These are phyloP conservation scores for Pissodes strobi DNA, from an alignment of 1,140 invertebrate species.

Conservation along the genomic window DNA sequence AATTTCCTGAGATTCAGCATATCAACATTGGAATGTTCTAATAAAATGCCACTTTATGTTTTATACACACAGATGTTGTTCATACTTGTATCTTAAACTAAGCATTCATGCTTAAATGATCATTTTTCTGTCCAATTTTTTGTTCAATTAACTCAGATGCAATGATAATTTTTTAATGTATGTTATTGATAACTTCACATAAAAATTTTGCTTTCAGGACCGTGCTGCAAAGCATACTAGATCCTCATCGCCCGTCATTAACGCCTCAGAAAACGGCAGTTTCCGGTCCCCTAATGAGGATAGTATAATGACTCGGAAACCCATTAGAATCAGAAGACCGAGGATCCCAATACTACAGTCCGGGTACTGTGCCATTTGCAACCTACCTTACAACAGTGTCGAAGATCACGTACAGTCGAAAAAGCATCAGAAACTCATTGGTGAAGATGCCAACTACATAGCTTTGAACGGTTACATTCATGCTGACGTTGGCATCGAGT, in stretches of 20 bases:
- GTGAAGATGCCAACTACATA: slow-evolving; percentile 70
- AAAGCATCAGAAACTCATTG: slow-evolving; percentile 70
- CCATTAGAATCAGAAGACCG: slow-evolving; percentile 64
- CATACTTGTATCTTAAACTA: too few relatives aligned
- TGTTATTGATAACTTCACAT: not conserved
- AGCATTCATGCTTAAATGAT: too few relatives aligned
- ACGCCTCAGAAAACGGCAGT: not conserved
- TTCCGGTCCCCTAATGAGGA: slow-evolving; percentile 22
- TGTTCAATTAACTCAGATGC: too few relatives aligned
- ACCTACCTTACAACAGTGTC: slow-evolving; percentile 68
- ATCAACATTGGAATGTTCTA: too few relatives aligned
- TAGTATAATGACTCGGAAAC: slow-evolving; percentile 61
- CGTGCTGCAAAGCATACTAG: slow-evolving; percentile 4
- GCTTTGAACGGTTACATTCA: slow-evolving; percentile 57
- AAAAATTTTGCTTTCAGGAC: slow-evolving; percentile 28
- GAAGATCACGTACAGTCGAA: slow-evolving; percentile 71
- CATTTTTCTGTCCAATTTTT: too few relatives aligned
- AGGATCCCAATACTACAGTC: slow-evolving; percentile 60
- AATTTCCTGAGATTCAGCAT: slow-evolving; percentile 11
- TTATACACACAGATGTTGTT: too few relatives aligned
- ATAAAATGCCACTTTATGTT: too few relatives aligned
- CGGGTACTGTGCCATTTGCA: slow-evolving; percentile 79
- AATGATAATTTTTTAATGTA: too few relatives aligned
- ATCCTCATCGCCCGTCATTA: not conserved
- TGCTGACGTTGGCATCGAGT: slow-evolving; percentile 69